Percentiles rank a stretch among this genome's conserved stretches.
phyloP scores from a whole-genome alignment of 2,888 invertebrate genomes.

The Cephus nigrinus region DNA sequence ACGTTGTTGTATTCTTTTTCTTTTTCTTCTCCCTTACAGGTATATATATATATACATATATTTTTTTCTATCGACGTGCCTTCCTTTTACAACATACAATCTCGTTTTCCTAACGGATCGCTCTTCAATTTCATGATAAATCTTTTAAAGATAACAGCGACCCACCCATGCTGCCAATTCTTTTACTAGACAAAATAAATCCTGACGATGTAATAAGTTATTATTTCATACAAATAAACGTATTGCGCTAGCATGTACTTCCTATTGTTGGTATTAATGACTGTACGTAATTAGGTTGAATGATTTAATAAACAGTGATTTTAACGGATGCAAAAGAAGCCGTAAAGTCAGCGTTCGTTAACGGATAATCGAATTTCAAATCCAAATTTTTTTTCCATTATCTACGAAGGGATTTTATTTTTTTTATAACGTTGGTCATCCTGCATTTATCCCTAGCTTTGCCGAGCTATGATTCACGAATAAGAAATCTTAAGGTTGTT shows the following conservation, averaged over 20 bases:
- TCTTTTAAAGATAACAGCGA: background rate
- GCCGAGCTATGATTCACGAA: background rate
- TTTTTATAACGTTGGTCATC: background rate
- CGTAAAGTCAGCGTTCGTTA: background rate
- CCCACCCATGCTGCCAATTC: constrained; percentile 1
- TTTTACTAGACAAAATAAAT: constrained; percentile 11
- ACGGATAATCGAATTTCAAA: background rate
- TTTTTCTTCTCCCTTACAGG: background rate
- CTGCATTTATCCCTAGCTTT: background rate
- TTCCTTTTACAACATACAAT: background rate
- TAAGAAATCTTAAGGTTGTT: background rate
- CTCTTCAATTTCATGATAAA: background rate
- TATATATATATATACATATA: background rate
- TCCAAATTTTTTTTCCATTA: background rate
- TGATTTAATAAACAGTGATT: background rate
- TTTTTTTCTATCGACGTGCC: background rate
- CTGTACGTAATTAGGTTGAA: background rate
- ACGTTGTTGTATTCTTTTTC: background rate
- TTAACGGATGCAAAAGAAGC: background rate
- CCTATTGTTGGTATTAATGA: background rate
- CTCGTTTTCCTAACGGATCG: background rate
- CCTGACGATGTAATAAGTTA: constrained; percentile 21
- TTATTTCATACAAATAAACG: constrained; percentile 23
- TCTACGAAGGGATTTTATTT: constrained; percentile 1
- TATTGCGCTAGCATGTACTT: constrained; percentile 18